A percentile compares a stretch with the other conserved stretches of the same genome.
phyloP scores from a whole-genome alignment of 2,797 vertebrate species.

The Urocyon cinereoargenteus region DNA sequence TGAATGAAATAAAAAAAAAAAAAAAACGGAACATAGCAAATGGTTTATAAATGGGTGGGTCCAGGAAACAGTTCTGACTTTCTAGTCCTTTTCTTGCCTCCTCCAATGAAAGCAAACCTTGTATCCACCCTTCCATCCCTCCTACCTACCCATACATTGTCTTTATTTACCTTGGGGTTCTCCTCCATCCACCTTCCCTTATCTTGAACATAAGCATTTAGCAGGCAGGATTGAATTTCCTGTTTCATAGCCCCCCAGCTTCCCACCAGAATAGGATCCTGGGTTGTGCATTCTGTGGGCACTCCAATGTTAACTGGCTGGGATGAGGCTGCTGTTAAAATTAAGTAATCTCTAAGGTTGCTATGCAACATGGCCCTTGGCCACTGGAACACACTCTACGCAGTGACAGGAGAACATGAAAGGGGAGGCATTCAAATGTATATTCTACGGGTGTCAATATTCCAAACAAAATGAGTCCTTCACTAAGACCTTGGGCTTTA shows the following conservation, averaged over 20 bases:
- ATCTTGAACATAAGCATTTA: not conserved
- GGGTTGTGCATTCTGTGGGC: not conserved
- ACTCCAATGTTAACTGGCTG: not conserved
- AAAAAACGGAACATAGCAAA: not conserved
- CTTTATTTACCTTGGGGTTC: not conserved
- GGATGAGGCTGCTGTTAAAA: not conserved
- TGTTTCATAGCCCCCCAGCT: not conserved
- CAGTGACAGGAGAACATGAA: not conserved
- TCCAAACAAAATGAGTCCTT: conserved; percentile 33
- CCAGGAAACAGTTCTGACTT: not conserved
- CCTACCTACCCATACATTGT: not conserved
- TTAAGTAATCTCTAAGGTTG: conserved; percentile 25
- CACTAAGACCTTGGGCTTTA: conserved; percentile 8
- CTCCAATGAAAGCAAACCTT: not conserved
- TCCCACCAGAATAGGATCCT: not conserved
- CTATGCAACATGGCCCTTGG: not conserved
- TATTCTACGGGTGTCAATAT: not conserved
- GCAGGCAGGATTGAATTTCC: not conserved
- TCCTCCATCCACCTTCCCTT: not conserved
- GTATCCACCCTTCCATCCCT: not conserved
- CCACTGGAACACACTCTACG: not conserved
- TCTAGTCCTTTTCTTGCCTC: not conserved
- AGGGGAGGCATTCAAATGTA: not conserved
- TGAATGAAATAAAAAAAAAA: not conserved
- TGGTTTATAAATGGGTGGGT: not conserved